Conservation (phyloP, 2,113 vertebrate genomes). For the Aptenodytes forsteri region DNA sequence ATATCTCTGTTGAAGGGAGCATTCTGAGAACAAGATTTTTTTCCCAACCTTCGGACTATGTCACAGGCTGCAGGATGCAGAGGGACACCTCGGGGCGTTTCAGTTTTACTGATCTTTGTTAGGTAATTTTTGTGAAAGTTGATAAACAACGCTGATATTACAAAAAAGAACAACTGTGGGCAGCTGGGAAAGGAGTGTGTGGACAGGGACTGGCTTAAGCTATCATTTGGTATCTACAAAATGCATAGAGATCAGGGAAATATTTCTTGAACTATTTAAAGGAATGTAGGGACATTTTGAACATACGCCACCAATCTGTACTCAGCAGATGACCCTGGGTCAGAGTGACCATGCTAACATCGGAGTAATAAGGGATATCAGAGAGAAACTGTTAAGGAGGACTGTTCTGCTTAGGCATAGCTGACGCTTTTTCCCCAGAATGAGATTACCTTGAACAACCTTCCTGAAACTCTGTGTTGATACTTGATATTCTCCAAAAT, state of each 20-base stretch:
- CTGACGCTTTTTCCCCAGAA: not conserved
- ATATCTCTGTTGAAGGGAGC: not conserved
- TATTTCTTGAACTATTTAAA: slow-evolving; percentile 29
- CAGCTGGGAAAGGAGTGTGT: not conserved
- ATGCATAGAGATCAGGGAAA: not conserved
- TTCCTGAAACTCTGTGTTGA: not conserved
- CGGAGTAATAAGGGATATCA: not conserved
- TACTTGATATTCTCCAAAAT: not conserved
- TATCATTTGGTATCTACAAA: not conserved
- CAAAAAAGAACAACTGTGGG: not conserved
- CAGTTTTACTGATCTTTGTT: not conserved
- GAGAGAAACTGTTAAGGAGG: not conserved
- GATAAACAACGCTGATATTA: not conserved
- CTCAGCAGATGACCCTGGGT: slow-evolving; percentile 3
- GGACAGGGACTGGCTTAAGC: not conserved
- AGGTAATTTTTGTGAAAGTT: not conserved
- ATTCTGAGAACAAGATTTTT: not conserved
- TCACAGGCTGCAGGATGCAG: not conserved
- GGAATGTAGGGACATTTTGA: slow-evolving; percentile 1
- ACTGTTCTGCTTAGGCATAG: not conserved
- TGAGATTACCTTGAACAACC: not conserved
- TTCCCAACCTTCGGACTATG: not conserved
- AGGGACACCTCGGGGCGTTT: not conserved
- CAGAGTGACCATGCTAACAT: not conserved
- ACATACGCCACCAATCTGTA: not conserved